Conservation (phyloP, 2,113 vertebrate genomes). For the Coregonus clupeaformis region DNA sequence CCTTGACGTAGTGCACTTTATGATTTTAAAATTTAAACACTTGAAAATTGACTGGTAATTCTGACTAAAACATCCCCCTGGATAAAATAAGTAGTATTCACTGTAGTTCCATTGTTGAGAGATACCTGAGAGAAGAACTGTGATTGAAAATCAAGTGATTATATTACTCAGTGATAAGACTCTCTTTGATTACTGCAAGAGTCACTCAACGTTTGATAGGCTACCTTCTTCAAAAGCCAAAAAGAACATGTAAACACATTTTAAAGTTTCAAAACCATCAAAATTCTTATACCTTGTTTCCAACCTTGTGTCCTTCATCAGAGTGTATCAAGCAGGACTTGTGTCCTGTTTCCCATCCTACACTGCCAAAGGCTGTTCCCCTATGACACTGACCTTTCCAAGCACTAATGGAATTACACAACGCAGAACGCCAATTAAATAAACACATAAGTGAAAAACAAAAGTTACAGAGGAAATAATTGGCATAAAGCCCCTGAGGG, state of each 20-base stretch:
- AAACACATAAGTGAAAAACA: slow-evolving; percentile 64
- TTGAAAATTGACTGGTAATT: slow-evolving; percentile 68
- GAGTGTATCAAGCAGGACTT: slow-evolving; percentile 19
- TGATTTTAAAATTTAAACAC: slow-evolving; percentile 76
- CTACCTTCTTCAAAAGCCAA: neutral
- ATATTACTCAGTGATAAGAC: neutral
- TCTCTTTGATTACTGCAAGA: neutral
- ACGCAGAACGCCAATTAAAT: slow-evolving; percentile 68
- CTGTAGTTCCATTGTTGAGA: neutral
- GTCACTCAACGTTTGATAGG: neutral
- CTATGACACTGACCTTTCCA: slow-evolving; percentile 69
- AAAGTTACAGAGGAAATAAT: slow-evolving; percentile 59
- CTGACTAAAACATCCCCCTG: slow-evolving; percentile 53
- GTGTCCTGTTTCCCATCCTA: slow-evolving; percentile 28
- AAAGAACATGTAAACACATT: neutral
- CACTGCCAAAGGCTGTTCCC: slow-evolving; percentile 56
- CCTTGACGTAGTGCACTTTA: slow-evolving; percentile 72
- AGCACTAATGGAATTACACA: slow-evolving; percentile 69
- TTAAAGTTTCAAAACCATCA: slow-evolving; percentile 11
- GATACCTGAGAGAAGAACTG: neutral
- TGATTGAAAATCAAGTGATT: neutral
- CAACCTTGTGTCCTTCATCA: neutral
- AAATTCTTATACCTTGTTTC: too few species aligned
- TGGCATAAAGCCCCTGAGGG: slow-evolving; percentile 64
- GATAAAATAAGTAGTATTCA: neutral